Base-by-base conservation (phyloP, 2,113 vertebrate genomes). In the Eretmochelys imbricata region DNA sequence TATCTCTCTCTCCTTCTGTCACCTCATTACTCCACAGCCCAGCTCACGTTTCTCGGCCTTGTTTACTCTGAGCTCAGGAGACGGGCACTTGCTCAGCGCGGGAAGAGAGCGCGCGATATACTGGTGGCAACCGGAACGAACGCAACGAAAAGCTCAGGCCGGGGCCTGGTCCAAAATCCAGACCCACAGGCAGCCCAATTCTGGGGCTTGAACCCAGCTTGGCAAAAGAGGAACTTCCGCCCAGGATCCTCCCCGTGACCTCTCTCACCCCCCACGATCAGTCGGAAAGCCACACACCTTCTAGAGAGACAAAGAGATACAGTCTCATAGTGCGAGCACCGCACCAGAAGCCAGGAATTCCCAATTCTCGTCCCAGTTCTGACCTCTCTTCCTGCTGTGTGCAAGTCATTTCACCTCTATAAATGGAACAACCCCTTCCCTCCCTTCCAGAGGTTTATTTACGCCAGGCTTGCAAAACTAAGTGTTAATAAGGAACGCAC, bases 11-110 rank as follows among this genome's bases (percentile, higher is more conserved):
- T 85, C 91, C 90, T 90, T 96, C 93, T 94, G 95, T 95, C 95
- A 97, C 91, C 96, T 97, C 94, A 94, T 97, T 94, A 95, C 87
- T 96, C 95, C 91, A 51, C 91, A 96, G 94, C 92, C 94, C 55
- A n/a, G 85, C 80, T 91, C 85, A 83, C 90, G 49, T 92, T 95
- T 96, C 90, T 90, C 95, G 93, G 90, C 35, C 83, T 89, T 97
- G 89, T 96, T 97, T 96, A 96, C 93, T 46, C 87, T 93, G 85
- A 89, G 85, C 85, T 80, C 72, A 95, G 69, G 89, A 90, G 85
- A 55, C 78, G 89, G 76, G 84, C 87, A 91, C 82, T 59, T 42
- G 80, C 82, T 90, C 55, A 69, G 88, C 51, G 16, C 7, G 20
- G 79, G 93, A 78, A 88, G 83, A 88, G 46, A 62, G 76, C 72